Conservation (phyloP, 2,888 invertebrate species). For the Pachymerium ferrugineum region DNA sequence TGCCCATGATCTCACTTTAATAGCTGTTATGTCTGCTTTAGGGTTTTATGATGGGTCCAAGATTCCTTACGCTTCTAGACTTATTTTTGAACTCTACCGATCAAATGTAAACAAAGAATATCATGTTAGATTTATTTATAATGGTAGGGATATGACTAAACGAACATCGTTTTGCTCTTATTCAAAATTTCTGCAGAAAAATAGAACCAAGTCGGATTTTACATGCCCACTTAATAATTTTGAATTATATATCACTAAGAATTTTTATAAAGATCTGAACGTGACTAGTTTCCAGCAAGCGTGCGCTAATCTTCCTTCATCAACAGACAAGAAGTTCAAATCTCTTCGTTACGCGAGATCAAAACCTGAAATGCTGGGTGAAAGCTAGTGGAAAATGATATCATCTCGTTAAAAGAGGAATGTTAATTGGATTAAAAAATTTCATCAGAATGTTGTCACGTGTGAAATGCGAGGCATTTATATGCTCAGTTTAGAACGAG, state of each 20-base stretch:
- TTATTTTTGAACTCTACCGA: slow-evolving; percentile 77
- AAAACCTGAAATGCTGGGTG: neutral
- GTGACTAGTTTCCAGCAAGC: slow-evolving; percentile 82
- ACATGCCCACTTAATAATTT: slow-evolving; percentile 82
- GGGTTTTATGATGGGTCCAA: slow-evolving; percentile 60
- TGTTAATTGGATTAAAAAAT: neutral
- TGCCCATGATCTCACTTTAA: slow-evolving; percentile 85
- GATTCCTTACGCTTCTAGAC: slow-evolving; percentile 77
- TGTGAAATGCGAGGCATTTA: neutral
- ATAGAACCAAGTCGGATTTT: slow-evolving; percentile 50
- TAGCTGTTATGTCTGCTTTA: slow-evolving; percentile 72
- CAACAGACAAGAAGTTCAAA: neutral
- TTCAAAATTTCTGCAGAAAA: slow-evolving; percentile 39
- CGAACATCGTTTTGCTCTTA: slow-evolving; percentile 67
- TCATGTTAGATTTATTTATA: slow-evolving; percentile 75
- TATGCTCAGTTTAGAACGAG: no score
- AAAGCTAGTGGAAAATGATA: neutral
- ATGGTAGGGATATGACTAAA: slow-evolving; percentile 79
- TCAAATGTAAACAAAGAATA: slow-evolving; percentile 59
- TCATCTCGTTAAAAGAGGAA: neutral
- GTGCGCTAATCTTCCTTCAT: slow-evolving; percentile 38
- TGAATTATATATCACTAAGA: slow-evolving; percentile 77
- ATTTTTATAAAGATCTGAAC: slow-evolving; percentile 75
- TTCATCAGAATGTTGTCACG: neutral
- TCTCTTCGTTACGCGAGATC: neutral